Conservation (phyloP, 2,888 invertebrate species). For the Ochropacha duplaris region DNA sequence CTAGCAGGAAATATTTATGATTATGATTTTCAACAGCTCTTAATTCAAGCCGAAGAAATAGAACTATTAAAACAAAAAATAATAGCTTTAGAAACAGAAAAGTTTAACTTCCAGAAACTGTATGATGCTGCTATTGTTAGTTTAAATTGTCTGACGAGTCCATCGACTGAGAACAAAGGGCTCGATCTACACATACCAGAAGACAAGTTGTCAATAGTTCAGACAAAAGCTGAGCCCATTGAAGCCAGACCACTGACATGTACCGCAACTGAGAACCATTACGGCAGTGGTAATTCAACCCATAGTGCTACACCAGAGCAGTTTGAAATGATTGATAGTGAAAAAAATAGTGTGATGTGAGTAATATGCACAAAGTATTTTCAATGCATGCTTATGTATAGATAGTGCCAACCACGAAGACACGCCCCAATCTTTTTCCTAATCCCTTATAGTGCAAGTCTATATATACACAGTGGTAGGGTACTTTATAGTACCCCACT, state of each 20-base stretch:
- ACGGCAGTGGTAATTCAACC: conserved; percentile 76
- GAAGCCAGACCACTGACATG: conserved; percentile 64
- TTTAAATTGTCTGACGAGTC: conserved; percentile 74
- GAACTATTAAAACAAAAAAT: conserved; percentile 81
- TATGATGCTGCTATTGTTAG: conserved; percentile 79
- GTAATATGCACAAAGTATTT: conserved; percentile 30
- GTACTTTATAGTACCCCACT: too few relatives aligned
- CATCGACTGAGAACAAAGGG: conserved; percentile 61
- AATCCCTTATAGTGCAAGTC: too few relatives aligned
- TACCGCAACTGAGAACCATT: conserved; percentile 75
- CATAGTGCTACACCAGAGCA: conserved; percentile 84
- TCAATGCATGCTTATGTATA: too few relatives aligned
- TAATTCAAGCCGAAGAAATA: conserved; percentile 81
- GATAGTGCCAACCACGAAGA: too few relatives aligned
- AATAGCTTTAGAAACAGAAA: conserved; percentile 80
- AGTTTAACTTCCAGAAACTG: conserved; percentile 80
- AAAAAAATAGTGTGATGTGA: conserved; percentile 71
- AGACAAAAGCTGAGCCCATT: conserved; percentile 33
- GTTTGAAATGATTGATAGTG: conserved; percentile 85
- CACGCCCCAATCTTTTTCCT: too few relatives aligned
- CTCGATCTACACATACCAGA: conserved; percentile 63
- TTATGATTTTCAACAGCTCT: conserved; percentile 41
- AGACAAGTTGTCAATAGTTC: conserved; percentile 49
- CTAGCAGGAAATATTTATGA: not conserved
- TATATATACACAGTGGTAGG: too few relatives aligned